A percentile compares a stretch with the other conserved stretches of the same genome.
These are phyloP conservation scores for Psilanteris sp. DNA, from an alignment of 1,140 invertebrate genomes.

Conservation along the genomic window DNA sequence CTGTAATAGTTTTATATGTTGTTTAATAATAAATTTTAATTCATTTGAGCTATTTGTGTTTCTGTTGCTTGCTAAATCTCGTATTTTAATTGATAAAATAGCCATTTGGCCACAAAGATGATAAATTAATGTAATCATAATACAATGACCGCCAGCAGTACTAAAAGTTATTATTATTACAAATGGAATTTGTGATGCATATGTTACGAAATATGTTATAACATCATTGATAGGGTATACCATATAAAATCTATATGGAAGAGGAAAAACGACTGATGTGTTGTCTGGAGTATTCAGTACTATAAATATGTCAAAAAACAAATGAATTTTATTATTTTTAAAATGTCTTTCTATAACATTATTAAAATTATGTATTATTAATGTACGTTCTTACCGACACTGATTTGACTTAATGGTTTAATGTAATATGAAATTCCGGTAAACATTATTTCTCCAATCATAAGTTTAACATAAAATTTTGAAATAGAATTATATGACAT, in stretches of 20 bases:
- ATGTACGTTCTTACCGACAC: slow-evolving; percentile 30
- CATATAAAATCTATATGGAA: slow-evolving; percentile 49
- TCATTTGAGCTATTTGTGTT: neutral
- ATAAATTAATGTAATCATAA: slow-evolving; percentile 44
- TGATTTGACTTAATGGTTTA: slow-evolving; percentile 37
- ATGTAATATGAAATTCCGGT: slow-evolving; percentile 37
- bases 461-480: slow-evolving; percentile 50
- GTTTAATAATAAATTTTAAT: slow-evolving; percentile 23
- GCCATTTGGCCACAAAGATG: slow-evolving; percentile 54
- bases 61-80: neutral
- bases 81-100: slow-evolving; percentile 26
- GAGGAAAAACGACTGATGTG: slow-evolving; percentile 4
- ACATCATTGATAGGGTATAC: slow-evolving; percentile 34
- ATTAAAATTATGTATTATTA: no score
- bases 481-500: slow-evolving; percentile 41
- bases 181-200: slow-evolving; percentile 42
- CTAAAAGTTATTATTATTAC: slow-evolving; percentile 38
- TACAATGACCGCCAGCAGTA: slow-evolving; percentile 36
- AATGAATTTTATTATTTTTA: no score
- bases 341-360: no score
- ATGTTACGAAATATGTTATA: slow-evolving; percentile 19
- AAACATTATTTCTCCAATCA: slow-evolving; percentile 47
- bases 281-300: slow-evolving; percentile 13
- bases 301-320: no score
- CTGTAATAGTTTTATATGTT: slow-evolving; percentile 44